Base-by-base conservation (phyloP, 2,888 invertebrate species). In the Cabera pusaria region DNA sequence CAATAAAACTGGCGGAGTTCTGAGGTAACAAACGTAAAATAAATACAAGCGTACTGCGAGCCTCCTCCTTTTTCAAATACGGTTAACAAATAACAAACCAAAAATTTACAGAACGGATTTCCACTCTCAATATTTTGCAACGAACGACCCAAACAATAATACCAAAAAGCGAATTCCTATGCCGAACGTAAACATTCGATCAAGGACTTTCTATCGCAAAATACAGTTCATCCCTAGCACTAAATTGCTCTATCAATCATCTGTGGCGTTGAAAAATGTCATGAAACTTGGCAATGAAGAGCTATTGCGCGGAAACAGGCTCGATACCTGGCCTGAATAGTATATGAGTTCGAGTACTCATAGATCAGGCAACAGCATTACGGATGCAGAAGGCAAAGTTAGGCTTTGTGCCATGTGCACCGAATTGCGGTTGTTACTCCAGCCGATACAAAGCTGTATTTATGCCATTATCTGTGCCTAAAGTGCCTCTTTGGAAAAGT, bases 191-290 rank as follows among this genome's bases (percentile, higher is more conserved):
- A 9, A 9, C 20, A 23, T 14, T 14, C 14, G 3, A 3, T 4
- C 14, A 14, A 2, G 14, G 8, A n/a, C 10, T 12, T 14, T 20
- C 14, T 8, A 22, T 23, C 1, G 23, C 6, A 10, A 9, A n/a
- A 35, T 27, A 27, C 24, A 24, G 38, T 31, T 38, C 44, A 34
- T 45, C 36, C 24, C 22, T 21, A 28, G 31, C 36, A 36, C 41
- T 35, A 44, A 48, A 50, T 53, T 50, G 46, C 45, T 18, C 45
- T 26, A 53, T 53, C 52, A 45, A 50, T 53, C 45, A 53, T 50
- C 33, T 44, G 29, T 44, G 52, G 42, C 52, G 44, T 50, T 53
- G 48, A 53, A 53, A 52, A 53, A 53, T 53, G 50, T 48, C 50
- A 34, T 33, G 39, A 44, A 53, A 53, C 32, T 50, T 48, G 42